Evolutionary conservation across 2,113 vertebrate genomes (phyloP).

Genomic region (Albula glossodonta): DNA sequence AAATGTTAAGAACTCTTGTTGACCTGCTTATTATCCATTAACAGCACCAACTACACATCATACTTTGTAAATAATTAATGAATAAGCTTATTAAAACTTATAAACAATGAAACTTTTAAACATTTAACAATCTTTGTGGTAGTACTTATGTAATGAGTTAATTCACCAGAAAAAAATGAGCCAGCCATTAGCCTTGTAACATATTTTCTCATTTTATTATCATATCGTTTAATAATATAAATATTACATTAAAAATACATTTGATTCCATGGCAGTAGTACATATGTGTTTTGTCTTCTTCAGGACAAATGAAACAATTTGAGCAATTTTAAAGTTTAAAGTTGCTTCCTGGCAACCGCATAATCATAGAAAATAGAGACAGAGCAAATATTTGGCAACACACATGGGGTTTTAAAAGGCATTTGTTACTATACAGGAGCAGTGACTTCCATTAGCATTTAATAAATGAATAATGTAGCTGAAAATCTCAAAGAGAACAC

Average conservation of each 20-base stretch:
- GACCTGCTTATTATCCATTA: too few species aligned
- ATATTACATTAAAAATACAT: conserved; percentile 23
- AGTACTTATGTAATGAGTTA: too few species aligned
- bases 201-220: conserved; percentile 20
- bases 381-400: conserved; percentile 13
- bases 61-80: too few species aligned
- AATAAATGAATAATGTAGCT: not conserved
- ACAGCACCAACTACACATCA: too few species aligned
- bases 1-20: too few species aligned
- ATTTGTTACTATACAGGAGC: not conserved
- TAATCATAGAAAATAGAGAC: not conserved
- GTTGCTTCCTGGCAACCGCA: conserved; percentile 7
- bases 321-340: not conserved
- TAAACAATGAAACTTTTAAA: too few species aligned
- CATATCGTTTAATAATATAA: conserved; percentile 11
- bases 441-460: not conserved
- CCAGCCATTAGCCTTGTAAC: not conserved
- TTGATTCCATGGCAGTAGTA: conserved; percentile 19
- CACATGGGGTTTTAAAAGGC: conserved; percentile 5
- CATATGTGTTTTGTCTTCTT: not conserved
- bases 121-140: too few species aligned
- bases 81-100: too few species aligned
- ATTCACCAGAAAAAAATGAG: not conserved
- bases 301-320: not conserved
- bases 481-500: not conserved